phyloP scores from a whole-genome alignment of 2,797 vertebrate genomes.

The Anableps anableps region DNA sequence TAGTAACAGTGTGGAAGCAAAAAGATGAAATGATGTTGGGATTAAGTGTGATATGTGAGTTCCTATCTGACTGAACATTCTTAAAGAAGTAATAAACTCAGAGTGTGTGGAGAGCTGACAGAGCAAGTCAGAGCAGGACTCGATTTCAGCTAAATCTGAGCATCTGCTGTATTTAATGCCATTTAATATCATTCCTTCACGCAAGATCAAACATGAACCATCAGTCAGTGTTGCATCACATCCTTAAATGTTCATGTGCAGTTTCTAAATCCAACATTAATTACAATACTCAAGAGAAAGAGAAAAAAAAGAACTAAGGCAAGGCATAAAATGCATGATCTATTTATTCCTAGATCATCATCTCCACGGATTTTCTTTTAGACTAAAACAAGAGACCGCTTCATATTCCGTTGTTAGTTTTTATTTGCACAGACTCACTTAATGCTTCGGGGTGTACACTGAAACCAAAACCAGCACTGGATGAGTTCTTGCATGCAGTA shows the following conservation, averaged over 20 bases:
- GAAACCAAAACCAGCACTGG: background rate
- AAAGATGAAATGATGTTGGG: background rate
- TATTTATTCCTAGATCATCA: background rate
- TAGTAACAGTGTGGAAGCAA: background rate
- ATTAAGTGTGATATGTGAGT: background rate
- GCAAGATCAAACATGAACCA: conserved; percentile 46
- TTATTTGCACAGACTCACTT: conserved; percentile 1
- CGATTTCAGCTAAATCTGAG: background rate
- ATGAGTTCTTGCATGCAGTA: background rate
- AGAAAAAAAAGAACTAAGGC: background rate
- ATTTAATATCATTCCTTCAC: conserved; percentile 4
- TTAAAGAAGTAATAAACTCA: background rate
- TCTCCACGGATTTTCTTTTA: background rate
- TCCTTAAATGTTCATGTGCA: conserved; percentile 11
- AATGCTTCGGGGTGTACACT: background rate
- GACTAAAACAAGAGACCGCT: background rate
- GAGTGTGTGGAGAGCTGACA: background rate
- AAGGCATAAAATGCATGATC: background rate
- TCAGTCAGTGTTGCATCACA: conserved; percentile 11
- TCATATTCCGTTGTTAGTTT: background rate
- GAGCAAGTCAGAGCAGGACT: conserved; percentile 41
- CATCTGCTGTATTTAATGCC: background rate
- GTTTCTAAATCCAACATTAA: background rate
- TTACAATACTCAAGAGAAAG: background rate
- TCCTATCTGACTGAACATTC: background rate